Conservation (phyloP, 2,797 vertebrate species). For the Monodelphis domestica region DNA sequence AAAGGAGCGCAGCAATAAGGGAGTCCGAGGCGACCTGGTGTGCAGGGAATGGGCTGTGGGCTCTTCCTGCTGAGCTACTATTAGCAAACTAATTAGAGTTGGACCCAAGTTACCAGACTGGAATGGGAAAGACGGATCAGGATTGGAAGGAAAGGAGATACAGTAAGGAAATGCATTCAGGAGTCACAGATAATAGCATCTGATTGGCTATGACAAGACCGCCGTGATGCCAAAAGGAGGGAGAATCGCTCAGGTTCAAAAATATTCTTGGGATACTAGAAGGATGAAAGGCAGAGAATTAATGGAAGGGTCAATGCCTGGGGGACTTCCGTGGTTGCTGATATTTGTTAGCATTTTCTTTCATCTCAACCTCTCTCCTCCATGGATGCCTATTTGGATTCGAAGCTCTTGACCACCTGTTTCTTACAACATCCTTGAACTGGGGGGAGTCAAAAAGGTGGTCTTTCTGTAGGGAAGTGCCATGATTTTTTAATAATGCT, state of each 20-base stretch:
- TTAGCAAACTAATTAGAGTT: neutral
- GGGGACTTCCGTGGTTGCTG: neutral
- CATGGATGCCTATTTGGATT: neutral
- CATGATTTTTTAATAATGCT: neutral
- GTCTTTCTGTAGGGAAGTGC: neutral
- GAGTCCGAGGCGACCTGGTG: neutral
- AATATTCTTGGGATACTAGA: neutral
- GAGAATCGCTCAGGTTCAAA: neutral
- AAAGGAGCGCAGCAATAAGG: neutral
- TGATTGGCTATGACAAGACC: neutral
- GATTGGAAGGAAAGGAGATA: neutral
- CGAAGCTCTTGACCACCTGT: neutral
- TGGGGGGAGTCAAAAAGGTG: neutral
- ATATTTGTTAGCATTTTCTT: neutral
- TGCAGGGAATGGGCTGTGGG: neutral
- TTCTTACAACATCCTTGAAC: neutral
- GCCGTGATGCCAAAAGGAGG: neutral
- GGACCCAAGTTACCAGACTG: neutral
- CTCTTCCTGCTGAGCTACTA: neutral
- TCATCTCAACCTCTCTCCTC: neutral
- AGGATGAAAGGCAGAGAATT: neutral
- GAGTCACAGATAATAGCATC: neutral
- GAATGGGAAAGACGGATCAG: neutral
- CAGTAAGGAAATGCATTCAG: neutral
- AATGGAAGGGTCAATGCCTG: neutral